Evolutionary conservation across 1,140 invertebrate genomes (phyloP), one percentile per base, ranked within the genome.

Genomic region (Papilio polyxenes): DNA sequence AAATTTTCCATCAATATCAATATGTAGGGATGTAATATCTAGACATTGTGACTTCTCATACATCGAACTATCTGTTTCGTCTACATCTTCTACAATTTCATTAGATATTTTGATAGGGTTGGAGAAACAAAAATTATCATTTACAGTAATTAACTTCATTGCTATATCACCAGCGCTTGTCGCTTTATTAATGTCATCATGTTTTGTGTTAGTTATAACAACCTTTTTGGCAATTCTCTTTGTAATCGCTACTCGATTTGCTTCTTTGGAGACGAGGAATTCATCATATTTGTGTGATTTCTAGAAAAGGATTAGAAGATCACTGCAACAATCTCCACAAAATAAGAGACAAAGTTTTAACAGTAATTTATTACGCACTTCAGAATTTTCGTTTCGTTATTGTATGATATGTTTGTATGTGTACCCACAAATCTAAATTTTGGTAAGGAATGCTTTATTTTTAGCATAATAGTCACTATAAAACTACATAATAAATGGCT

Each of bases 261-360:
- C 87, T 65, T 84, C 82, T 15, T 85, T 75, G 62, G 89, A 80
- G 75, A 91, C 9, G 62, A 87, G 23, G 56, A 91, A 82, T 23
- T 92, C 90, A 86, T 86, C 87, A 84, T 91, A 92, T 84, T 91
- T 92, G 83, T 89, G 87, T 85, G 83, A 82, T 82, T 88, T 87
- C 90, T 92, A 91, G 84, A 91, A 91, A 90, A 87, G 65, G 83
- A 80, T 75, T 40, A 86, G 75, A 75, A 81, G 44, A 83, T 81
- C 69, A 82, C 59, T 83, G 20, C 75, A 77, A 51, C 20, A 77
- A 56, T 53, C n/a, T 15, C 40, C 40, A 49, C 44, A 20, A 13
- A 11, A 65, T 23, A 69, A 75, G 13, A 72, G 65, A 37, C 65
- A 72, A 37, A 40, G 13, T 37, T 72, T 72, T 5, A 7, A 37